Conservation (phyloP, 37 sponge, comb jelly and placozoan species). For the Beroe ovata region DNA sequence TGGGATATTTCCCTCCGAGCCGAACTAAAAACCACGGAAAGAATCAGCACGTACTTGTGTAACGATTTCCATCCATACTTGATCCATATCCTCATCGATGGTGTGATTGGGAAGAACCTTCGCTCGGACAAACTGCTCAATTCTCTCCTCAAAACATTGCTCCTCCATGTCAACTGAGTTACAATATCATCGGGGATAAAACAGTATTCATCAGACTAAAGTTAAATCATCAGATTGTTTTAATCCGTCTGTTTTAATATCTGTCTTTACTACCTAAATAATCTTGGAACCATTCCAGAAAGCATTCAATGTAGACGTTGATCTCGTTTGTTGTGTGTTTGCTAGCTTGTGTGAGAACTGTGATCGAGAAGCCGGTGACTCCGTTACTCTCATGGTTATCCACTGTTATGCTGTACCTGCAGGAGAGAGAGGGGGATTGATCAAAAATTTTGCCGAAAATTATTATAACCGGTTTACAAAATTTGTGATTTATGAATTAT, state of each 20-base stretch:
- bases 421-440: background rate
- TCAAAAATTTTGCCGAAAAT: too few relatives aligned
- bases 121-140: background rate
- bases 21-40: too few relatives aligned
- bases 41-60: slow-evolving; percentile 26
- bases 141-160: background rate
- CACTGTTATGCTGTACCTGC: slow-evolving; percentile 74
- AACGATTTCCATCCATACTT: slow-evolving; percentile 17
- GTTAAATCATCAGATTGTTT: too few relatives aligned
- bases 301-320: slow-evolving; percentile 19
- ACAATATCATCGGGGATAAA: too few relatives aligned
- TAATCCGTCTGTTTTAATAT: too few relatives aligned
- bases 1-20: too few relatives aligned
- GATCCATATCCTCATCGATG: slow-evolving; percentile 25
- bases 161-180: slow-evolving; percentile 6
- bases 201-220: too few relatives aligned
- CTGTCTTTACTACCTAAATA: too few relatives aligned
- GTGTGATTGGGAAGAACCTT: background rate
- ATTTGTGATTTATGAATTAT: too few relatives aligned
- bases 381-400: slow-evolving; percentile 70
- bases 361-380: slow-evolving; percentile 77
- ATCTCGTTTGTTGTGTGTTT: slow-evolving; percentile 65
- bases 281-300: slow-evolving; percentile 3
- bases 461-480: too few relatives aligned
- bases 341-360: slow-evolving; percentile 74